Evolutionary conservation across 2,113 vertebrate species (phyloP).

Genomic region (Apodemus sylvaticus): DNA sequence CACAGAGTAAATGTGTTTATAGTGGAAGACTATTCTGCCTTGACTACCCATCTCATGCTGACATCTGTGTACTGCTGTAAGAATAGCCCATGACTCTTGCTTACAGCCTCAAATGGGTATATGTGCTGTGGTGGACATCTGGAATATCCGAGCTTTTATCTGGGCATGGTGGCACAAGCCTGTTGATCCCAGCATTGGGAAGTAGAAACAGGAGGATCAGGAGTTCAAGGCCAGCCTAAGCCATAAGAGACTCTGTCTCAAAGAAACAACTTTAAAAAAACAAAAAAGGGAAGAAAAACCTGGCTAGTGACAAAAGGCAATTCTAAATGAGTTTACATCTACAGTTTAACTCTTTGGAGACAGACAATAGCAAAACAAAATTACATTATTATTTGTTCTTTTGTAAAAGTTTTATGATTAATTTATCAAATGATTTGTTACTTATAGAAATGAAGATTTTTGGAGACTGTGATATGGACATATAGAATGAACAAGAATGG

Average conservation of each 20-base stretch:
- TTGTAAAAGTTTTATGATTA: constrained; percentile 35
- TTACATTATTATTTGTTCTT: constrained; percentile 23
- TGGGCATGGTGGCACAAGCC: background rate
- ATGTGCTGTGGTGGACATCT: constrained; percentile 48
- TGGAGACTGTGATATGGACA: background rate
- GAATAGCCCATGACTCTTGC: constrained; percentile 28
- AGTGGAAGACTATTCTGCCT: constrained; percentile 38
- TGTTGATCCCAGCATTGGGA: background rate
- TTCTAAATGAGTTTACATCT: background rate
- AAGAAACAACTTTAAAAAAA: too few relatives aligned
- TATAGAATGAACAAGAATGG: background rate
- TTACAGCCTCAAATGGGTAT: constrained; percentile 46
- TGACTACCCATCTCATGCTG: background rate
- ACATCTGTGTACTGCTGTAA: background rate
- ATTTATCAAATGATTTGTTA: constrained; percentile 13
- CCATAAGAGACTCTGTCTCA: background rate
- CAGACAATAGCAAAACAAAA: constrained; percentile 3
- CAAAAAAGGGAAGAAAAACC: too few relatives aligned
- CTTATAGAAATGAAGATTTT: constrained; percentile 1
- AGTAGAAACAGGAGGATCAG: background rate
- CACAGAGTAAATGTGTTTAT: background rate
- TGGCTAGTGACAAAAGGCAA: background rate
- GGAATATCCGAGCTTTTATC: background rate
- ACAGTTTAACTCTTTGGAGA: constrained; percentile 43
- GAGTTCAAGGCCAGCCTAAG: background rate